Evolutionary conservation across 2,888 invertebrate species (phyloP), one percentile per base, ranked within the genome.

Genomic region (Chloroclysta siterata): DNA sequence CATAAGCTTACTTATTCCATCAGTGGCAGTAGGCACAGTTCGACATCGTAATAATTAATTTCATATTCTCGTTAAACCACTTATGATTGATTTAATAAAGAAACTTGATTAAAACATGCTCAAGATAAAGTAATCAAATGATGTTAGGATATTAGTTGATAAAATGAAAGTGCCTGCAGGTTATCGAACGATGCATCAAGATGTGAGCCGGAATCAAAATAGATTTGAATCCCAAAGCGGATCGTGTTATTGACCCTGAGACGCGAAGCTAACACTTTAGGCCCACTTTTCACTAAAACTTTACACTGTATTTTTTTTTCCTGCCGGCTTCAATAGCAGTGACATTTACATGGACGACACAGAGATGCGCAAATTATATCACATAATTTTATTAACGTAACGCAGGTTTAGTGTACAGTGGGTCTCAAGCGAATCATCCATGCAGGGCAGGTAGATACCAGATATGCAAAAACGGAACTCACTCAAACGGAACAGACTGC

Each of bases 371-470:
- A 10, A 10, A 17, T n/a, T 8, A 44, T 10, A 4, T 42, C 6
- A 42, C 6, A 42, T 42, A 5, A 7, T 2, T 17, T 46, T 36
- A 36, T 15, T 17, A 15, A 33, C 15, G 10, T 3, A 11, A 8
- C 28, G n/a, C 36, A 8, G 15, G 14, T 55, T 55, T 64, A 48
- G 63, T 52, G 33, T 47, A 47, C 33, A 15, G 52, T 60, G 47
- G 36, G 22, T 64, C 60, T 50, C 56, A 72, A 71, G 67, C 63
- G 62, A 52, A 56, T 62, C 56, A 66, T 66, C 62, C 75, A 78
- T 77, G 77, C 80, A 80, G 71, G 64, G 74, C 79, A 79, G 72
- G 66, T 79, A 73, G 68, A 69, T 66, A 71, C 68, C 71, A 66
- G 60, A 62, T 64, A 64, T 71, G 68, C 68, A 75, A 77, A 77